These are phyloP conservation scores for Drosophila lacicola DNA, from an alignment of 2,888 invertebrate species.

Conservation along the genomic window DNA sequence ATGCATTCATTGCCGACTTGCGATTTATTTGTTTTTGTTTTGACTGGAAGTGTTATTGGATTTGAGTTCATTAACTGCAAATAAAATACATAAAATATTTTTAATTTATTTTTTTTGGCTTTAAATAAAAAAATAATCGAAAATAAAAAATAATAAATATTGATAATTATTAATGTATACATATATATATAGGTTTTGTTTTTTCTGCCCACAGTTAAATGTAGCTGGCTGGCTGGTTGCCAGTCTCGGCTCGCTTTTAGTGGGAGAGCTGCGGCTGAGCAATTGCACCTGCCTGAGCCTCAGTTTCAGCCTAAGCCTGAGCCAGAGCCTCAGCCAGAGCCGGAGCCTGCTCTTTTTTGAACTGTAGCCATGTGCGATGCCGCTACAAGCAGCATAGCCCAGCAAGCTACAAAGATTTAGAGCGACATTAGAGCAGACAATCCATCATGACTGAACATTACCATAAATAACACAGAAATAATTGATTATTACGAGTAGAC, in stretches of 20 bases:
- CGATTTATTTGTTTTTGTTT: too few relatives aligned
- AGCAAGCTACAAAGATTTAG: conserved; percentile 83
- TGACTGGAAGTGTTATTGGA: too few relatives aligned
- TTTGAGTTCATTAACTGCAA: too few relatives aligned
- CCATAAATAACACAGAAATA: conserved; percentile 86
- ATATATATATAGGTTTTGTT: neutral
- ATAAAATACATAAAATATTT: too few relatives aligned
- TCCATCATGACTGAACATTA: conserved; percentile 86
- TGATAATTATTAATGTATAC: neutral
- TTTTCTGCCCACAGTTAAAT: conserved; percentile 46
- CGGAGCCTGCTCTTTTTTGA: conserved; percentile 51
- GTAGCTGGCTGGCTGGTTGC: conserved; percentile 45
- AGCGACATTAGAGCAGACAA: conserved; percentile 86
- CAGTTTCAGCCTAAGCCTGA: conserved; percentile 24
- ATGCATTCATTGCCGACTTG: too few relatives aligned
- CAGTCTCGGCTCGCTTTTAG: conserved; percentile 59
- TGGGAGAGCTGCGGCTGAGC: conserved; percentile 68
- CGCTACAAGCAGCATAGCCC: conserved; percentile 63
- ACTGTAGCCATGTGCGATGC: conserved; percentile 66
- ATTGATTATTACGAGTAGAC: conserved; percentile 85
- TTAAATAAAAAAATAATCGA: neutral
- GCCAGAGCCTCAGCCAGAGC: conserved; percentile 25
- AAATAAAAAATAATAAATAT: neutral
- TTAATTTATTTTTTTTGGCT: too few relatives aligned
- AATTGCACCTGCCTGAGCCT: conserved; percentile 73